Evolutionary conservation across 2,888 invertebrate genomes (phyloP).

Genomic region (Pyrochroa serraticornis): DNA sequence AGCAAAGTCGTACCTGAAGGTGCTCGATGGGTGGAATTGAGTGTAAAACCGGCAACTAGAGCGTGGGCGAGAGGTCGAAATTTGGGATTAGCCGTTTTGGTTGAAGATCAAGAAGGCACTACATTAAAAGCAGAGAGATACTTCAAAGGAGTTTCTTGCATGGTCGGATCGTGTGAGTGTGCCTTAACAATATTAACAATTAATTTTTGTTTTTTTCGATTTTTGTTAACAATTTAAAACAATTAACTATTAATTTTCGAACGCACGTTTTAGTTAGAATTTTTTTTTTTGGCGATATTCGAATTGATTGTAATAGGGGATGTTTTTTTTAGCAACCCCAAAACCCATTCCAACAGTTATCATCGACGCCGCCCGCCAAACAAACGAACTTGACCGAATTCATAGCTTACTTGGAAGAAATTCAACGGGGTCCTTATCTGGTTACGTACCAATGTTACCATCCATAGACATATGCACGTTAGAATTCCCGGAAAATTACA

Average conservation of each 20-base stretch:
- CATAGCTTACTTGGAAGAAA: slow-evolving; percentile 49
- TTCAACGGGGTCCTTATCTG: slow-evolving; percentile 49
- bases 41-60: slow-evolving; percentile 58
- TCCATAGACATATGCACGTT: slow-evolving; percentile 57
- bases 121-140: slow-evolving; percentile 59
- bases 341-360: slow-evolving; percentile 57
- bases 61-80: slow-evolving; percentile 55
- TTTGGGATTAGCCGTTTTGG: slow-evolving; percentile 62
- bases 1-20: slow-evolving; percentile 57
- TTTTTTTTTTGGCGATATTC: too few relatives aligned
- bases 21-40: slow-evolving; percentile 59
- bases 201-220: background rate
- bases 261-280: too few relatives aligned
- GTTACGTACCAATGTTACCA: slow-evolving; percentile 52
- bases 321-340: slow-evolving; percentile 52
- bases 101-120: slow-evolving; percentile 66
- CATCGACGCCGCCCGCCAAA: slow-evolving; percentile 49
- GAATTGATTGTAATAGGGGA: background rate
- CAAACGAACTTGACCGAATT: slow-evolving; percentile 46
- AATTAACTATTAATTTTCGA: background rate
- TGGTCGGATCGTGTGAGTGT: slow-evolving; percentile 59
- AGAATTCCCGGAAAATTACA: slow-evolving; percentile 51
- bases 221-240: background rate
- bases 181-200: slow-evolving; percentile 39
- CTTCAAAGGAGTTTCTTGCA: slow-evolving; percentile 61